phyloP scores from a whole-genome alignment of 2,113 vertebrate species.

The Megaceryle torquata region DNA sequence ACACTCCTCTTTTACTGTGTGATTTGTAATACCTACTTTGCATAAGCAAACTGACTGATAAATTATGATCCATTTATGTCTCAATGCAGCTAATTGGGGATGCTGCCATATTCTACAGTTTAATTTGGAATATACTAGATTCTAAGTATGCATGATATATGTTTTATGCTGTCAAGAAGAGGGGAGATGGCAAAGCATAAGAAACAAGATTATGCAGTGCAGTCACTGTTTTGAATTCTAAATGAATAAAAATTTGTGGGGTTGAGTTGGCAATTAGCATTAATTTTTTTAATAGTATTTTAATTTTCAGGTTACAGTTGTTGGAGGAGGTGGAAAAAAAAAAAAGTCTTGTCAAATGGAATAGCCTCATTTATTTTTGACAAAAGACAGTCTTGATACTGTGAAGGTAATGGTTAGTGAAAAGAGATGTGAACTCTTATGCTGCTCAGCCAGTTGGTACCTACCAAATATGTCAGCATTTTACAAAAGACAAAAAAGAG shows the following conservation, averaged over 20 bases:
- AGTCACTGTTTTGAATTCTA: background rate
- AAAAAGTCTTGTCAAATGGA: background rate
- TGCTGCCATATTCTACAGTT: background rate
- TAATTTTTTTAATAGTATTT: background rate
- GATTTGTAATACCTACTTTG: background rate
- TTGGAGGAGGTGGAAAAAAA: background rate
- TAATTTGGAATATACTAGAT: background rate
- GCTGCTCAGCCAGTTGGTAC: background rate
- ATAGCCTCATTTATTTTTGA: background rate
- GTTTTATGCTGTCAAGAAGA: background rate
- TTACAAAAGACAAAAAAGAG: background rate
- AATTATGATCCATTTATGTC: background rate
- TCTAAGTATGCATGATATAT: background rate
- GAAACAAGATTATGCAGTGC: background rate
- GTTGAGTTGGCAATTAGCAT: background rate
- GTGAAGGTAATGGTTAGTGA: background rate
- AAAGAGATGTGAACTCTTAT: background rate
- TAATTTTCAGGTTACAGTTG: background rate
- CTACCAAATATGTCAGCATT: background rate
- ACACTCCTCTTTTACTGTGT: background rate
- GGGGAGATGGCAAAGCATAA: background rate
- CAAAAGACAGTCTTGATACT: background rate
- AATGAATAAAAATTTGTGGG: background rate
- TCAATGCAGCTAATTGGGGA: background rate
- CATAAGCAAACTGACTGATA: background rate